Base-by-base conservation (phyloP, 2,888 invertebrate genomes). In the Lasioglossum marginatum region DNA sequence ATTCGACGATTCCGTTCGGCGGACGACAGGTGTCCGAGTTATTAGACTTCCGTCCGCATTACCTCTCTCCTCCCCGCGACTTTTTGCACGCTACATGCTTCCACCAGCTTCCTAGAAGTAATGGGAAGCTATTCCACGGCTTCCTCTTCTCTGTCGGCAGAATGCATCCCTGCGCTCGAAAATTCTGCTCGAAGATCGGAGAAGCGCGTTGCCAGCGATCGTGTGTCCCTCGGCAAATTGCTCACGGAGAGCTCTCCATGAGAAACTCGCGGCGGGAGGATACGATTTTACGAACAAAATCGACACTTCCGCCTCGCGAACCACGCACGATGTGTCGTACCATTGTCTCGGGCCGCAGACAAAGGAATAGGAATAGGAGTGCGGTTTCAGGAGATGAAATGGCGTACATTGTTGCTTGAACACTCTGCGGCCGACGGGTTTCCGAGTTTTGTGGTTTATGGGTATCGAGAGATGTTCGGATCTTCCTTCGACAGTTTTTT, bases 241-340 rank as follows among this genome's bases (percentile, higher is more conserved):
- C 88, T 63, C 75, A 16, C 27, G 60, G 12, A 60, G 48, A 23
- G 2, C 3, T 60, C 70, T 57, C 52, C 89, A 88, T 88, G 88
- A 82, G 88, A 90, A 88, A 79, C 68, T 43, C 43, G 76, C 40
- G 71, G 73, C 81, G 63, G 52, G 77, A 73, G 82, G 77, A 82
- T 82, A 71, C 87, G 81, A 89, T 88, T 87, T 89, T 72, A 78
- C 86, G 87, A 81, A 88, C 85, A 89, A 89, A 89, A 89, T 82
- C 89, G 89, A 82, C 88, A 80, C 76, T 89, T 89, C 89, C 89
- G 88, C 52, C 63, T 27, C 2, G 60, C 27, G 27, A 14, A 31
- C 16, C 60, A 31, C 60, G 60, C 66, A 27, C 31, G 68, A 81
- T 37, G 75, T 52, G 34, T 43, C 43, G n/a, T 77, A 68, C 45